Base-by-base conservation (phyloP, 2,888 invertebrate species). In the Scelioninae gen. 1 region DNA sequence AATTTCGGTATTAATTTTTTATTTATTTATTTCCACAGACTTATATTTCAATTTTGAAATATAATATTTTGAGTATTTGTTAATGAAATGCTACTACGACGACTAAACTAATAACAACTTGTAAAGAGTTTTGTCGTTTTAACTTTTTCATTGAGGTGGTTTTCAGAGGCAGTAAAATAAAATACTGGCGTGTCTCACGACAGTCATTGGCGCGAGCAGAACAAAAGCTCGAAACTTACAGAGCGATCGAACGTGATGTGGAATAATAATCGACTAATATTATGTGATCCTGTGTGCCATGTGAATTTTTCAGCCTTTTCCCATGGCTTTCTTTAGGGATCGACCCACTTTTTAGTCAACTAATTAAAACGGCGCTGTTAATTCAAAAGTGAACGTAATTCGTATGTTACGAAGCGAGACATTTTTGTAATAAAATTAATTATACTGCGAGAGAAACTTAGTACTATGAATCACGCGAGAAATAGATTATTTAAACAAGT, bases 161-260 rank as follows among this genome's bases (percentile, higher is more conserved):
- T 45, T 75, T 23, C 47, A 51, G 51, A n/a, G 32, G 55, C 32
- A 74, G 53, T 34, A 29, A 34, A 74, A 29, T 45, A 45, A 63
- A 45, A 74, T 75, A 65, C 29, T 63, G 55, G 55, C 53, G 55
- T 49, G 51, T 49, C 58, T 75, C 75, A 75, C 58, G 75, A 66
- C 65, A 65, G 55, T 56, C 55, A 74, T 76, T 60, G 56, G 47
- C 76, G 49, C 58, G 49, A 31, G 62, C n/a, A 15, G 32, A 68
- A 65, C 65, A 66, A 75, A 75, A 31, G 32, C 34, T 58, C 53
- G 32, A 71, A 51, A 55, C 53, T 13, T 60, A 71, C 43, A 29
- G 10, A 29, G 40, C n/a, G 32, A 56, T 56, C 71, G 71, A 71
- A 78, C 78, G 78, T 78, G 71, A 68, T 29, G 62, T 10, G 45